Evolutionary conservation across 1,140 invertebrate genomes (phyloP).

Genomic region (Pectinophora gossypiella): DNA sequence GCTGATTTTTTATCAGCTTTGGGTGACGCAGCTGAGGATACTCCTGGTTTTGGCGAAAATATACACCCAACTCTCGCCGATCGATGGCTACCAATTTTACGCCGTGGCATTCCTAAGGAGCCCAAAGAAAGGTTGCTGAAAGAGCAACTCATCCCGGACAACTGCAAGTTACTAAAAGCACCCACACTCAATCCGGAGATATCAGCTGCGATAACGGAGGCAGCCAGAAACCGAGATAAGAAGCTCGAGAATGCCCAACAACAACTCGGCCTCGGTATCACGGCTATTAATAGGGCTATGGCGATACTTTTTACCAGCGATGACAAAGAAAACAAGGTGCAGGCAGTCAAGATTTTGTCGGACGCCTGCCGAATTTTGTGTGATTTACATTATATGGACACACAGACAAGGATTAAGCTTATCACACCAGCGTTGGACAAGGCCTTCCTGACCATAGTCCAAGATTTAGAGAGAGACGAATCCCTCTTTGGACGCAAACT

Average conservation of each 20-base stretch:
- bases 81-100: conserved; percentile 1
- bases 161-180: background rate
- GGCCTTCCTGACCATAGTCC: background rate
- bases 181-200: background rate
- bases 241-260: background rate
- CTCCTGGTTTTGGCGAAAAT: background rate
- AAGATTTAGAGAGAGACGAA: conserved; percentile 3
- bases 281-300: background rate
- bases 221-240: background rate
- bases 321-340: no score
- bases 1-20: background rate
- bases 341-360: background rate
- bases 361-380: background rate
- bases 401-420: background rate
- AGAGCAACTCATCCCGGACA: background rate
- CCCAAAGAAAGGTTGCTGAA: background rate
- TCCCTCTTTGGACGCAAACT: conserved; percentile 1
- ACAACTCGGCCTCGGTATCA: background rate
- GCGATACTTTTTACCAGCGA: background rate
- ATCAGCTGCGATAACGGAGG: background rate
- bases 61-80: background rate
- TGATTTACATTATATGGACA: conserved; percentile 2
- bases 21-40: background rate
- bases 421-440: conserved; percentile 1
- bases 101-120: background rate